phyloP scores from a whole-genome alignment of 2,888 invertebrate genomes.

The Tanaodytes sp. region DNA sequence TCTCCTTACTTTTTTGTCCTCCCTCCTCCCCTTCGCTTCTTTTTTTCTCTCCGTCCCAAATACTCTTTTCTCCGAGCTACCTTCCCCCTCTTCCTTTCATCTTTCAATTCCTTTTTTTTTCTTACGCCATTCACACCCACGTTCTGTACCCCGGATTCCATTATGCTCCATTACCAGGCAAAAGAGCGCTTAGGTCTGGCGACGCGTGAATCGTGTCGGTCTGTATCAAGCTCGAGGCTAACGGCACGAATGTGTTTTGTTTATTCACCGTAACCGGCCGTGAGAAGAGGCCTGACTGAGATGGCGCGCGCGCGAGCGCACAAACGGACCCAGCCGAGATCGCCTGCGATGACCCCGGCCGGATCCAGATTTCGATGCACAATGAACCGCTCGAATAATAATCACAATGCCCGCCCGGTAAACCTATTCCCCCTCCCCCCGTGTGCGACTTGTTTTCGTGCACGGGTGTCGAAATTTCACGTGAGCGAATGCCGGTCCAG shows the following conservation, averaged over 20 bases:
- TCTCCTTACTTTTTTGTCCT: constrained; percentile 17
- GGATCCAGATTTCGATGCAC: constrained; percentile 38
- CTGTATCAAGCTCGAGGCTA: constrained; percentile 47
- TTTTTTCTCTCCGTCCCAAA: constrained; percentile 20
- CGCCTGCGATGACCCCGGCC: constrained; percentile 36
- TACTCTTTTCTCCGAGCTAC: constrained; percentile 47
- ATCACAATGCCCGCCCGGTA: constrained; percentile 26
- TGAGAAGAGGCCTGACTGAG: constrained; percentile 52
- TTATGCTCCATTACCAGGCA: constrained; percentile 62
- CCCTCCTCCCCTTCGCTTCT: constrained; percentile 19
- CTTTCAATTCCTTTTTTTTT: constrained; percentile 51
- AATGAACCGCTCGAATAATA: constrained; percentile 29
- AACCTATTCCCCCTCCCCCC: too few relatives aligned
- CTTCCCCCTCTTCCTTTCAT: constrained; percentile 23
- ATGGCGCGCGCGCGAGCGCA: constrained; percentile 15
- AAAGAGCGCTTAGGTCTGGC: constrained; percentile 45
- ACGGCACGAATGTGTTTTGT: constrained; percentile 50
- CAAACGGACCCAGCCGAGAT: constrained; percentile 14
- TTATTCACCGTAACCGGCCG: constrained; percentile 47
- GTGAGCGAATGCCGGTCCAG: background rate
- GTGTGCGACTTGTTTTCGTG: constrained; percentile 15
- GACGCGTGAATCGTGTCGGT: constrained; percentile 55
- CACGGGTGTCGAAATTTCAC: constrained; percentile 19
- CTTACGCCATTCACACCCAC: constrained; percentile 59
- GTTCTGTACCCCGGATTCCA: constrained; percentile 61